These are phyloP conservation scores for Crocallis elinguaria DNA, from an alignment of 2,888 invertebrate genomes.

Conservation along the genomic window DNA sequence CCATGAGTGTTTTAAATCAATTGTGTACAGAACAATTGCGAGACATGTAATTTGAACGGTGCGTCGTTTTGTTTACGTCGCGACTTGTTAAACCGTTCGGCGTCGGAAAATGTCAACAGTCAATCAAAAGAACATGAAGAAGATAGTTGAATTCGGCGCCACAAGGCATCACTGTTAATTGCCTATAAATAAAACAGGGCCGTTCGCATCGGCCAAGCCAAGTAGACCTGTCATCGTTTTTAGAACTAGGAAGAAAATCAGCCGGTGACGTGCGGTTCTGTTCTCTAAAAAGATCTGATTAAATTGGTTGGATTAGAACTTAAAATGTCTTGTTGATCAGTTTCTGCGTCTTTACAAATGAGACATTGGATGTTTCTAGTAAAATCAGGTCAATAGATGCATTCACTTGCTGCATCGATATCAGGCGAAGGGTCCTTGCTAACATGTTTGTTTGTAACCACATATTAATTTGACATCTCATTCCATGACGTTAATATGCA, in stretches of 20 bases:
- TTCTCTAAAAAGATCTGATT: slow-evolving; percentile 15
- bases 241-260: slow-evolving; percentile 36
- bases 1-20: slow-evolving; percentile 24
- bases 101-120: slow-evolving; percentile 67
- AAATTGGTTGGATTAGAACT: slow-evolving; percentile 8
- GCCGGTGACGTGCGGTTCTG: slow-evolving; percentile 24
- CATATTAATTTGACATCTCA: slow-evolving; percentile 34
- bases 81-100: slow-evolving; percentile 38
- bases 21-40: slow-evolving; percentile 17
- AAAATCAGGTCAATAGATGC: slow-evolving; percentile 26
- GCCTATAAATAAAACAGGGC: slow-evolving; percentile 64
- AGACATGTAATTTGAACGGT: slow-evolving; percentile 20
- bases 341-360: slow-evolving; percentile 17
- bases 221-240: slow-evolving; percentile 43
- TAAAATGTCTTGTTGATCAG: slow-evolving; percentile 14
- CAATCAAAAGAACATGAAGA: slow-evolving; percentile 66
- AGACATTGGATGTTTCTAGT: slow-evolving; percentile 10
- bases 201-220: slow-evolving; percentile 42
- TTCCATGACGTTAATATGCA: slow-evolving; percentile 40
- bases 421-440: slow-evolving; percentile 9
- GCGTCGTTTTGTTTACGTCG: slow-evolving; percentile 20
- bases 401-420: slow-evolving; percentile 15
- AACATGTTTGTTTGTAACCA: slow-evolving; percentile 23
- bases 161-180: slow-evolving; percentile 60
- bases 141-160: slow-evolving; percentile 48